Conservation (phyloP, 1,140 invertebrate species). For the Cydia fagiglandana region DNA sequence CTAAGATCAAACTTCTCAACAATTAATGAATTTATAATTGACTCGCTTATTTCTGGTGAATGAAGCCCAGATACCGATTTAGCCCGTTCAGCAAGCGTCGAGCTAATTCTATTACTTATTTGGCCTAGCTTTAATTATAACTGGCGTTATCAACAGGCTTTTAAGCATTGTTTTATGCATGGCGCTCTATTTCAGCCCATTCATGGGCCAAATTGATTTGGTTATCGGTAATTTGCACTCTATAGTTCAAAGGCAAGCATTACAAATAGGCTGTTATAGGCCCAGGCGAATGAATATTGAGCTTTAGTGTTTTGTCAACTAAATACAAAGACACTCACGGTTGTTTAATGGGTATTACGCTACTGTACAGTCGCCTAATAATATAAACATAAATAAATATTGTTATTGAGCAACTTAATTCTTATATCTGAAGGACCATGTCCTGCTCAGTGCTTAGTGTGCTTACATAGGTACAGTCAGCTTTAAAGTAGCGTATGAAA, state of each 20-base stretch:
- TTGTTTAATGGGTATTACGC: no score
- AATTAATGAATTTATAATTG: not conserved
- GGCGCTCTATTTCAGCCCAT: constrained; percentile 1
- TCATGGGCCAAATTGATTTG: not conserved
- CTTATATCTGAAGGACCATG: no score
- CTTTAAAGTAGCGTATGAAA: no score
- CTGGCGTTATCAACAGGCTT: constrained; percentile 5
- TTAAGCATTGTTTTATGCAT: constrained; percentile 12
- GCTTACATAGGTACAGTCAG: no score
- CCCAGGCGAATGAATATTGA: no score
- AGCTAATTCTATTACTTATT: constrained; percentile 4
- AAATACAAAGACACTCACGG: no score
- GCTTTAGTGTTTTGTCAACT: no score
- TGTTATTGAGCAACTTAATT: no score
- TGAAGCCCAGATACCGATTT: not conserved
- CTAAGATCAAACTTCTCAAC: not conserved
- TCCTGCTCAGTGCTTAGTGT: no score
- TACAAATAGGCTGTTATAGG: constrained; percentile 1
- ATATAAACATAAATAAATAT: no score
- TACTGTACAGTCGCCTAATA: no score
- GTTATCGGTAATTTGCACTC: not conserved
- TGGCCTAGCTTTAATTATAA: constrained; percentile 6
- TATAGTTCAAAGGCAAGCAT: not conserved
- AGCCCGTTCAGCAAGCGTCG: not conserved
- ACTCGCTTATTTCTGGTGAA: not conserved